Conservation (phyloP, 1,140 invertebrate genomes). For the Parapsyche elsis region DNA sequence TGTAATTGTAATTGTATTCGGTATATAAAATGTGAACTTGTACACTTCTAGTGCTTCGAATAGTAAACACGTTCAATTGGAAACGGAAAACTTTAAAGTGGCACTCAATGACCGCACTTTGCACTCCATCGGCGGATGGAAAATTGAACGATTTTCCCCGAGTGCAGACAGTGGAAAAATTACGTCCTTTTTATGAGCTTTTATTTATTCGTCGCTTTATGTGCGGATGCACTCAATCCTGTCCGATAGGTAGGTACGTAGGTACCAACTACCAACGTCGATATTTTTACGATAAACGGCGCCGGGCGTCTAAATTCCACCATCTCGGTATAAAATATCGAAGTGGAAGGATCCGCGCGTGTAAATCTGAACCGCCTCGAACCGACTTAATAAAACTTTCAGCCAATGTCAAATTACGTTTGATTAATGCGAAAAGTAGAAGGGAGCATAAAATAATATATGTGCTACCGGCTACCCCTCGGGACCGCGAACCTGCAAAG, state of each 20-base stretch:
- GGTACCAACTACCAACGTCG: too few species aligned
- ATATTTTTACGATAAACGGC: too few species aligned
- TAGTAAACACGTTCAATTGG: conserved; percentile 3
- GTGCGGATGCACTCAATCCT: too few species aligned
- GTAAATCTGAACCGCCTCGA: background rate
- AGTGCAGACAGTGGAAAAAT: too few species aligned
- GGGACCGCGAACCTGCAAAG: conserved; percentile 11
- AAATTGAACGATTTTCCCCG: conserved; percentile 34
- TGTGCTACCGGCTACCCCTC: conserved; percentile 14
- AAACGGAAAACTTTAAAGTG: conserved; percentile 45
- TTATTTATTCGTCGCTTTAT: too few species aligned
- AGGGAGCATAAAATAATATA: conserved; percentile 46
- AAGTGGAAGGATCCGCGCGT: background rate
- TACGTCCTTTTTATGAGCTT: too few species aligned
- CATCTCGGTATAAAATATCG: too few species aligned
- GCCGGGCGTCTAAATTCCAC: too few species aligned
- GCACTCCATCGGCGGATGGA: background rate
- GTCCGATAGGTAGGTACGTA: too few species aligned
- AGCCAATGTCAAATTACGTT: conserved; percentile 53
- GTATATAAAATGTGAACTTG: too few species aligned
- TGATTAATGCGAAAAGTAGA: conserved; percentile 54
- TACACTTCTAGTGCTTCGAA: background rate
- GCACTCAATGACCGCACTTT: conserved; percentile 37
- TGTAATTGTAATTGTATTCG: too few species aligned
- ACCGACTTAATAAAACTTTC: conserved; percentile 53